Base-by-base conservation (phyloP, 2,888 invertebrate species). In the Sepiola atlantica region DNA sequence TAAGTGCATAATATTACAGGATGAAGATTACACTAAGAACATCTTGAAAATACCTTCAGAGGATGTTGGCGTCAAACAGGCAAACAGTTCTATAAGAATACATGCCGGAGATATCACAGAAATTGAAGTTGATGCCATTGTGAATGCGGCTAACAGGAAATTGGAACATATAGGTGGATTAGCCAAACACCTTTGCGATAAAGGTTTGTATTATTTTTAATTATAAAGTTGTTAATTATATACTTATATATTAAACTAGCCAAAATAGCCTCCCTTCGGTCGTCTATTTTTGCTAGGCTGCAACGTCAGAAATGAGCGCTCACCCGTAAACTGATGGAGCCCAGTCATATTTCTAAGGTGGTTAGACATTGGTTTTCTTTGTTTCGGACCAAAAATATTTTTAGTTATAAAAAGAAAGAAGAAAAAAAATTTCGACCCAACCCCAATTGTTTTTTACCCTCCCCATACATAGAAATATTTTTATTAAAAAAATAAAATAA, bases 61-160 rank as follows among this genome's bases (percentile, higher is more conserved):
- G 54, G 93, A 35, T 90, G 94, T 92, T 92, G 93, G 93, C 20
- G 94, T 45, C 16, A 12, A n/a, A 94, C 55, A 55, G 32, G 12
- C 10, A 55, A 21, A 28, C 55, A 20, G 90, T 54, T 18, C 32
- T 45, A 32, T 94, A 54, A 24, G 45, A 24, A 10, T 90, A 20
- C 32, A 21, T 8, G 12, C 18, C 32, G 95, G 94, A 35, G 95
- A 95, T 94, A 95, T 96, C 16, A 95, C 95, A 55, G 91, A 93
- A 77, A 61, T 94, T 90, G 35, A 93, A 3, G 95, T 94, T 4
- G 95, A 95, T 94, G 96, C 93, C 24, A 95, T 96, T 35, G 95
- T 96, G 10, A 96, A 96, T 95, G 95, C 96, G 32, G 95, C 96
- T 45, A 96, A 96, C 93, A 94, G 35, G 45, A 93, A 94, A 20